Conservation (phyloP, 2,888 invertebrate genomes). For the Dynastes hyllus region DNA sequence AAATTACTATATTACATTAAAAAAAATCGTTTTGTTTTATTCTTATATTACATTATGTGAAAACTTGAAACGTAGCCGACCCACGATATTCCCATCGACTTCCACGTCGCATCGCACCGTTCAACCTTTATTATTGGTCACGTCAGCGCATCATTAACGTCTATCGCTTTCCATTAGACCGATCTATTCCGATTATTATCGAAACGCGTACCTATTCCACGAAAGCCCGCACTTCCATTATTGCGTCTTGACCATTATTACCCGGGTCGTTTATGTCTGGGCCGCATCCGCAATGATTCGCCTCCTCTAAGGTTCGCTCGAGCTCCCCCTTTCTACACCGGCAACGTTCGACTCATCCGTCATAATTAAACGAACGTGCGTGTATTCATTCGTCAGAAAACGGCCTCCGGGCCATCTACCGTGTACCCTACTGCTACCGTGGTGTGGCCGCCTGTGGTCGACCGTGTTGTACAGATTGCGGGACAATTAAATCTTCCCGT, state of each 20-base stretch:
- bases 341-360: conserved; percentile 21
- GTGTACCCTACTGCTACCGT: not conserved
- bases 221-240: conserved; percentile 28
- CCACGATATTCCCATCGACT: not conserved
- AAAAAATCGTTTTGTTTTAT: too few relatives aligned
- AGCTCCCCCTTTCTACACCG: not conserved
- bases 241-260: conserved; percentile 31
- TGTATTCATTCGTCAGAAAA: conserved; percentile 29
- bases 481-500: conserved; percentile 36
- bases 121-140: conserved; percentile 21
- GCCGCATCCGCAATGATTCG: not conserved
- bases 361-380: conserved; percentile 41
- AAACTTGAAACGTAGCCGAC: too few relatives aligned
- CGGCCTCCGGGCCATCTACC: not conserved
- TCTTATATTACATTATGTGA: too few relatives aligned
- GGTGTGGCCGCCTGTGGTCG: conserved; percentile 13
- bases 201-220: conserved; percentile 21
- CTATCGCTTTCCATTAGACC: conserved; percentile 25
- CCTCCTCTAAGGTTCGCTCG: not conserved
- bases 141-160: conserved; percentile 35
- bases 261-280: not conserved
- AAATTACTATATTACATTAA: too few relatives aligned
- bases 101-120: not conserved
- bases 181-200: conserved; percentile 32
- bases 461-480: conserved; percentile 34